Conservation (phyloP, 1,140 invertebrate genomes). For the Calliopsis andreniformis region DNA sequence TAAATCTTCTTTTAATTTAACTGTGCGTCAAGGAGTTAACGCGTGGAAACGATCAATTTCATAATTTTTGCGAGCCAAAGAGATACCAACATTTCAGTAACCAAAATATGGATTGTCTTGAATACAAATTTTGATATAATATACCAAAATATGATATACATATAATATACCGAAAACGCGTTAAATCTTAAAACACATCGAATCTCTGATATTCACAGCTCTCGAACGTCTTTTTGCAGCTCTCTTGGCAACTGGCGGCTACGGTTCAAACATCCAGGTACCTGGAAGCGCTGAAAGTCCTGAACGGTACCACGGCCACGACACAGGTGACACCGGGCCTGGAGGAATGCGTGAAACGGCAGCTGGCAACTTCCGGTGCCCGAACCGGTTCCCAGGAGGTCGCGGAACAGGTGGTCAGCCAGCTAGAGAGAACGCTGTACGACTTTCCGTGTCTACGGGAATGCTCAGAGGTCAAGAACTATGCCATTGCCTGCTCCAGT, state of each 20-base stretch:
- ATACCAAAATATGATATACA: too few relatives aligned
- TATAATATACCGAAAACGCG: too few relatives aligned
- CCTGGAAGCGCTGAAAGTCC: conserved; percentile 65
- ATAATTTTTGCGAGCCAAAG: too few relatives aligned
- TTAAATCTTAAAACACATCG: too few relatives aligned
- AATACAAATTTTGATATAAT: too few relatives aligned
- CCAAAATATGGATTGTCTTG: too few relatives aligned
- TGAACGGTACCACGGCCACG: conserved; percentile 62
- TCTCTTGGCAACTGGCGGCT: conserved; percentile 74
- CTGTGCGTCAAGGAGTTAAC: too few relatives aligned
- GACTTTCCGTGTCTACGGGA: conserved; percentile 88
- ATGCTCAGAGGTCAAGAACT: conserved; percentile 84
- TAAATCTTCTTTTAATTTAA: too few relatives aligned
- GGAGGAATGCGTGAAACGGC: conserved; percentile 72
- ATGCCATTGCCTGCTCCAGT: conserved; percentile 85
- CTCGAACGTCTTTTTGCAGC: conserved; percentile 40
- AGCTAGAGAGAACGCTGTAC: conserved; percentile 83
- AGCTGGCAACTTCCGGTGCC: conserved; percentile 71
- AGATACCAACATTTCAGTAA: too few relatives aligned
- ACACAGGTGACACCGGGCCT: conserved; percentile 54
- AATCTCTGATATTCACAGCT: too few relatives aligned
- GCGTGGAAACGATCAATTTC: too few relatives aligned
- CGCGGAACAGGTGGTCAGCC: conserved; percentile 70
- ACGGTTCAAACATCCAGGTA: conserved; percentile 69
- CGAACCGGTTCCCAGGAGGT: conserved; percentile 71